These are phyloP conservation scores for Tipula vernalis DNA, from an alignment of 2,888 invertebrate genomes.

Conservation along the genomic window DNA sequence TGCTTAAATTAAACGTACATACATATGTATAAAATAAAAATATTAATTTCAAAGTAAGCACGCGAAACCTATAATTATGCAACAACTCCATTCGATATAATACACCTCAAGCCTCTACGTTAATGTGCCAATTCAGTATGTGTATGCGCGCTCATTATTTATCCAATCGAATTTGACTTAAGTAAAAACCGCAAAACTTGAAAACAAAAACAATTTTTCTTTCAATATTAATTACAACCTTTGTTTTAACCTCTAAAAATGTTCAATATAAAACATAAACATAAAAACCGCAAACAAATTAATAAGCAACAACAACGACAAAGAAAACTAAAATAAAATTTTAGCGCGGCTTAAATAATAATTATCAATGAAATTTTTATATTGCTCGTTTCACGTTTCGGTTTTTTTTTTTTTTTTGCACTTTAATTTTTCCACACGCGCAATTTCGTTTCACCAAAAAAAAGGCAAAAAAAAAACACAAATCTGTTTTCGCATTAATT, in stretches of 20 bases:
- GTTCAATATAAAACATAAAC: neutral
- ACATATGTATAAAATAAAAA: neutral
- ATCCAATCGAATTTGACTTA: neutral
- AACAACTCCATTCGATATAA: neutral
- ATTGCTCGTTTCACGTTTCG: neutral
- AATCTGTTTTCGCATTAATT: conserved; percentile 4
- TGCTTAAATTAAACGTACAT: neutral
- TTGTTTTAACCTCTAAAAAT: neutral
- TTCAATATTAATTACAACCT: neutral
- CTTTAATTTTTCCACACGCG: neutral
- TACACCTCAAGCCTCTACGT: neutral
- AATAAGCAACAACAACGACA: neutral
- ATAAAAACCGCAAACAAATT: neutral
- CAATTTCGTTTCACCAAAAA: neutral
- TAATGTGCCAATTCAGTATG: neutral
- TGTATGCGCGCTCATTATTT: neutral
- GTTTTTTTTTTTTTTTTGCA: neutral
- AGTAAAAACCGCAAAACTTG: neutral
- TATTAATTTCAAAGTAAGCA: neutral
- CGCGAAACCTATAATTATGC: neutral
- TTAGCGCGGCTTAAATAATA: neutral
- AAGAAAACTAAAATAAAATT: neutral
- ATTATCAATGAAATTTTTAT: neutral
- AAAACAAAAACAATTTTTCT: neutral
- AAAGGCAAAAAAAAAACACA: neutral